Evolutionary conservation across 2,113 vertebrate species (phyloP), one percentile per base, ranked within the genome.

Genomic region (Pangasianodon gigas): DNA sequence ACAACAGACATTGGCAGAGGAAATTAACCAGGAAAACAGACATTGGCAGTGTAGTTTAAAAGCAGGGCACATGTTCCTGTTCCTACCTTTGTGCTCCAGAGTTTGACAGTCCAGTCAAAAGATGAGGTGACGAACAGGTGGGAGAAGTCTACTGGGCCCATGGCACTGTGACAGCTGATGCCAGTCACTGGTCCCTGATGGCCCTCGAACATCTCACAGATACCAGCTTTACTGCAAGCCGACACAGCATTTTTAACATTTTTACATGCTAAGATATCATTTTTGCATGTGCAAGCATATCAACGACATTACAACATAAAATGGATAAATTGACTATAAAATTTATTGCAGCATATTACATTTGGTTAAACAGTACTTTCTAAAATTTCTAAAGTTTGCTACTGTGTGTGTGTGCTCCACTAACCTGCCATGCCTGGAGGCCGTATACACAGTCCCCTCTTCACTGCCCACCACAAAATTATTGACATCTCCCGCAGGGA

Each of bases 391-490:
- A 67, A n/a, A 67, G 21, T 37, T 37, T 37, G 37, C 1, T 37
- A 37, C 37, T 37, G 71, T 83, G n/a, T 51, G 46, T 85, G 83
- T 29, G 52, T 67, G 54, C 89, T 80, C 3, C 41, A 90, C 94
- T 93, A 93, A 99, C 98, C 98, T 99, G 96, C 98, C 98, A 74
- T 99, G 98, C 90, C 98, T 97, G 93, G 98, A 99, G 54, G 98
- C 98, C 0, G 97, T 98, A 94, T 99, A 99, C 93, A 99, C 97
- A 0, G 97, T 98, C 24, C 98, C 98, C 92, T 99, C 98, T 94
- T 99, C 98, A 9, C 98, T 99, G 91, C 98, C 98, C 54, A 99
- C 98, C 41, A 99, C 98, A 75, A 98, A 99, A 94, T 99, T 99
- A 94, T 99, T 99, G 92, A 99, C 98, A 7, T 99, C 98, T 95